A percentile compares a stretch with the other conserved stretches of the same genome.
phyloP scores from a whole-genome alignment of 1,140 invertebrate genomes.

The Meloidogyne floridensis region DNA sequence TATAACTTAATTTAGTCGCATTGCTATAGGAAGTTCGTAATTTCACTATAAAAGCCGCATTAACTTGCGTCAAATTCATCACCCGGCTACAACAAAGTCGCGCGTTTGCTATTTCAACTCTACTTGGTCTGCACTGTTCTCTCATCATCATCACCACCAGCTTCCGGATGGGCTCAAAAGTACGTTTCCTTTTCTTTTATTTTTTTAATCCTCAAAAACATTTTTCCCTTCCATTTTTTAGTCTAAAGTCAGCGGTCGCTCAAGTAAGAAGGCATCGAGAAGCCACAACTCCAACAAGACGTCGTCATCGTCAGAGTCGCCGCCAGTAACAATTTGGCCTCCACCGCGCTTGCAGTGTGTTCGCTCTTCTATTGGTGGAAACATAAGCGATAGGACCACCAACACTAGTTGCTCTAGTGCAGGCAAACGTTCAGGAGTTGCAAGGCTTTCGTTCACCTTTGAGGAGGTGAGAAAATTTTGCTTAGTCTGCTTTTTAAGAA shows the following conservation, averaged over 20 bases:
- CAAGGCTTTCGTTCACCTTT: neutral
- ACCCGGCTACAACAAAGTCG: neutral
- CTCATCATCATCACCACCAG: neutral
- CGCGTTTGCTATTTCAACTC: neutral
- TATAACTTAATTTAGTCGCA: too few species aligned
- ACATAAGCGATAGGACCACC: neutral
- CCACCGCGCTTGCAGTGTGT: neutral
- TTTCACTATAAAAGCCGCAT: too few species aligned
- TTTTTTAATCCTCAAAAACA: neutral
- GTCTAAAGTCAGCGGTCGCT: too few species aligned
- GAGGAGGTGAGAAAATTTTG: neutral
- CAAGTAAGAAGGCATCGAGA: too few species aligned
- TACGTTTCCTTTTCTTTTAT: neutral
- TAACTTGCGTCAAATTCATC: too few species aligned
- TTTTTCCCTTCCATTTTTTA: too few species aligned
- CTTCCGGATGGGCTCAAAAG: neutral
- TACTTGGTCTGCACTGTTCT: neutral
- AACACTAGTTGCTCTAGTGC: neutral
- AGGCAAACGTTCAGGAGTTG: neutral
- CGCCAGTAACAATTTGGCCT: neutral
- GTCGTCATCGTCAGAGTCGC: neutral
- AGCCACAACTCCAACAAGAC: neutral
- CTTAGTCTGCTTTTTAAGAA: neutral
- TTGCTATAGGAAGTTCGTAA: too few species aligned
- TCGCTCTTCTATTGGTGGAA: neutral